Percentiles rank a stretch among this genome's conserved stretches.
Conservation (phyloP, 2,113 vertebrate species). For the Lophius piscatorius region DNA sequence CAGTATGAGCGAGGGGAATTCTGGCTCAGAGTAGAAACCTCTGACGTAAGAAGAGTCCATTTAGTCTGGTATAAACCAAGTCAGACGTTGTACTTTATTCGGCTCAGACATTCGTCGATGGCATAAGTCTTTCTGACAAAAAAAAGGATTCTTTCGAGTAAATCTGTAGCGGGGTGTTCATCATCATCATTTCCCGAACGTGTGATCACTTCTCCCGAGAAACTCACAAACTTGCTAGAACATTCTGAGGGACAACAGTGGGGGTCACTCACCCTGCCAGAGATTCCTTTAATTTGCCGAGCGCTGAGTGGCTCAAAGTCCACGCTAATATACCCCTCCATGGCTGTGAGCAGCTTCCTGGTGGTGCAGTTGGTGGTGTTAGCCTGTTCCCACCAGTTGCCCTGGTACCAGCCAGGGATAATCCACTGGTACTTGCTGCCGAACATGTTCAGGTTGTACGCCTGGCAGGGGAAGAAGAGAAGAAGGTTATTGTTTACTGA, state of each 20-base stretch:
- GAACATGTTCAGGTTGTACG: conserved; percentile 94
- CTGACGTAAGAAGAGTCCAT: too few relatives aligned
- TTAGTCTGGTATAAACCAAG: too few relatives aligned
- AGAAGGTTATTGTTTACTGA: too few relatives aligned
- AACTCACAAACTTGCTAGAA: neutral
- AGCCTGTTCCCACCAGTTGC: conserved; percentile 96
- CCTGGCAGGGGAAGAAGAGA: conserved; percentile 73
- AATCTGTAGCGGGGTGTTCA: too few relatives aligned
- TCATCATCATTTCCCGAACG: too few relatives aligned
- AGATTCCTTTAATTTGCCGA: conserved; percentile 92
- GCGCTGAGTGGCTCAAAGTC: conserved; percentile 98
- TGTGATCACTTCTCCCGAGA: too few relatives aligned
- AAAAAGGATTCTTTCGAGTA: too few relatives aligned
- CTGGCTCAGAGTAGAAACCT: too few relatives aligned
- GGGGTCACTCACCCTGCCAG: conserved; percentile 87
- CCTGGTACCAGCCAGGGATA: conserved; percentile 98
- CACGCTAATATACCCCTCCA: conserved; percentile 98
- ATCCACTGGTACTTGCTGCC: conserved; percentile 99
- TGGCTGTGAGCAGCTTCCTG: conserved; percentile 91
- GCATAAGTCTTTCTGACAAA: neutral
- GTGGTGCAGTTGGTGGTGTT: conserved; percentile 93
- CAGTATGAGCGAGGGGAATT: too few relatives aligned
- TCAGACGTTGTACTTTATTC: too few relatives aligned
- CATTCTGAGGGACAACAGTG: neutral
- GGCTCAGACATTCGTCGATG: too few relatives aligned